Percentiles rank a stretch among this genome's conserved stretches.
Evolutionary conservation across 1,140 invertebrate genomes (phyloP).

Genomic region (Cydia splendana): DNA sequence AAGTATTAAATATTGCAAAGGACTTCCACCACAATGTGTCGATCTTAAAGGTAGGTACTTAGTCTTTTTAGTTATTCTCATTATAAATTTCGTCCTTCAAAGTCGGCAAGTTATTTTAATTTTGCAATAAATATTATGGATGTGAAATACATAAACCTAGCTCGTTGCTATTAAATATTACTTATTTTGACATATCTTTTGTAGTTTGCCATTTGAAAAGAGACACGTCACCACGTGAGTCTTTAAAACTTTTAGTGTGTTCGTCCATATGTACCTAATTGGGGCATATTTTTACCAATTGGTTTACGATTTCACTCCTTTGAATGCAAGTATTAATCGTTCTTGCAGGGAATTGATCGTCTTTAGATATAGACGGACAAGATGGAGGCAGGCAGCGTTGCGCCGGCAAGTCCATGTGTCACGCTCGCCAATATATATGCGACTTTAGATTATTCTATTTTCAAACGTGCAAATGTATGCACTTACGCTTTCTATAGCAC

Average conservation of each 20-base stretch:
- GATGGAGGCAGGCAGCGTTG: constrained; percentile 54
- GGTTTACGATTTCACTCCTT: not conserved
- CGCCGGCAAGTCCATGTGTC: constrained; percentile 54
- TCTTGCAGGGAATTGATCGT: constrained; percentile 1
- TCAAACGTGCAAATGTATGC: constrained; percentile 63
- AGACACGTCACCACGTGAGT: not conserved
- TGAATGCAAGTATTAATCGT: not conserved
- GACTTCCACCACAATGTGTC: no score
- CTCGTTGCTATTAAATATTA: not conserved
- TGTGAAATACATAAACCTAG: not conserved
- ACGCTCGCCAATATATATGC: constrained; percentile 46
- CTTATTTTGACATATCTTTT: not conserved
- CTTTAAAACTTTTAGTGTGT: not conserved
- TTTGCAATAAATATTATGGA: not conserved
- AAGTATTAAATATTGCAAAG: no score
- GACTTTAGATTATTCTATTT: constrained; percentile 66
- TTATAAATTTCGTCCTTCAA: no score
- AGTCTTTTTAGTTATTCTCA: no score
- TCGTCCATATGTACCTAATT: not conserved
- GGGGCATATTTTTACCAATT: not conserved
- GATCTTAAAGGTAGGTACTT: no score
- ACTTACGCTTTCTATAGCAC: constrained; percentile 51
- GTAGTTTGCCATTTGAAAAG: not conserved
- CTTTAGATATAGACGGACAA: constrained; percentile 43
- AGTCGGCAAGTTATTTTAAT: no score